Percentiles rank a stretch among this genome's conserved stretches.
phyloP scores from a whole-genome alignment of 2,888 invertebrate species.

The Amorpha juglandis region DNA sequence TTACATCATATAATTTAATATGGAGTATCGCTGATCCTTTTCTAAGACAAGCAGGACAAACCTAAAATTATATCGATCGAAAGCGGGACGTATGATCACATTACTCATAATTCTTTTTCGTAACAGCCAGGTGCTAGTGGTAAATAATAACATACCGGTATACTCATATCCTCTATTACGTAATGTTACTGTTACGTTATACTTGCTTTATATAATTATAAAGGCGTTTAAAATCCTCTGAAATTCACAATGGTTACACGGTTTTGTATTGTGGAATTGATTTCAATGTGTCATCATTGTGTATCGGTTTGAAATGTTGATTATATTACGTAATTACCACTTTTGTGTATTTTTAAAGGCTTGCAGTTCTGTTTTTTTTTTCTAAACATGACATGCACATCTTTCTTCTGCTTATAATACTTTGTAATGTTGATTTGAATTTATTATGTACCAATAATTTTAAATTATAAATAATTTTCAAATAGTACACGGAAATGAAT shows the following conservation, averaged over 20 bases:
- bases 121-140: background rate
- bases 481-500: too few relatives aligned
- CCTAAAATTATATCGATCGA: background rate
- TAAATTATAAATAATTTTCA: background rate
- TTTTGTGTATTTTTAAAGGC: background rate
- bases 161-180: conserved; percentile 5
- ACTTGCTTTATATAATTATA: background rate
- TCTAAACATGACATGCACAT: too few relatives aligned
- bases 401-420: too few relatives aligned
- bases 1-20: background rate
- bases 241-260: background rate
- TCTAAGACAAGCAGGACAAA: background rate
- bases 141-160: background rate
- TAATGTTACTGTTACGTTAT: conserved; percentile 10
- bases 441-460: background rate
- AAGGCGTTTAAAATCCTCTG: conserved; percentile 1
- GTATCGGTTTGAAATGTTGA: background rate
- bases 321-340: background rate
- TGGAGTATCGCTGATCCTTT: too few relatives aligned
- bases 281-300: background rate
- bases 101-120: conserved; percentile 4
- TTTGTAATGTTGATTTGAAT: too few relatives aligned
- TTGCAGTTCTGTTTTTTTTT: too few relatives aligned
- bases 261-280: conserved; percentile 9
- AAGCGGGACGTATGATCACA: conserved; percentile 13